Evolutionary conservation across 2,113 vertebrate genomes (phyloP).

Genomic region (Anoplopoma fimbria): DNA sequence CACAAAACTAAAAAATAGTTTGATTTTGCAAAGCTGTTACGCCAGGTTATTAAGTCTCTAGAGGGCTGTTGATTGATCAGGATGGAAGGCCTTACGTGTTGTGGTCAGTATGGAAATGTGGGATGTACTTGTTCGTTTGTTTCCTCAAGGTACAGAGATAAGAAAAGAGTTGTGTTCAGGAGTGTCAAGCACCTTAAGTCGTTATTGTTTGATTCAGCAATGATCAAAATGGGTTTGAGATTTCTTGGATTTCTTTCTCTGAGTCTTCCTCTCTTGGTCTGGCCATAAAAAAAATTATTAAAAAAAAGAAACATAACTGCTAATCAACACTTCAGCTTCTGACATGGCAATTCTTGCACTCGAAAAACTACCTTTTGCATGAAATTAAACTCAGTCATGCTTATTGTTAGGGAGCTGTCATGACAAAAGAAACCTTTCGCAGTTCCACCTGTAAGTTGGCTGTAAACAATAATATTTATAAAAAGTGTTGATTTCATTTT

Average conservation of each 20-base stretch:
- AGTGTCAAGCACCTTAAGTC: constrained; percentile 78
- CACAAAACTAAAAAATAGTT: constrained; percentile 52
- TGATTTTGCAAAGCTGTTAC: constrained; percentile 37
- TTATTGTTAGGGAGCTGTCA: constrained; percentile 66
- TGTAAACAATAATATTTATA: constrained; percentile 71
- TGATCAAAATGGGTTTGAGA: constrained; percentile 61
- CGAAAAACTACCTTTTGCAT: constrained; percentile 75
- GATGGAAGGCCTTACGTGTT: constrained; percentile 13
- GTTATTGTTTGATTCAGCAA: constrained; percentile 59
- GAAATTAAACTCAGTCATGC: constrained; percentile 72
- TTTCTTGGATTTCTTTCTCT: constrained; percentile 64
- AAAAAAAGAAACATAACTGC: constrained; percentile 25
- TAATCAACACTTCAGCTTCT: constrained; percentile 72
- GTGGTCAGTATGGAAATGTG: constrained; percentile 33
- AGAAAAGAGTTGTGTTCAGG: constrained; percentile 55
- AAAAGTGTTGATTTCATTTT: constrained; percentile 68
- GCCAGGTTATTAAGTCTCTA: constrained; percentile 35
- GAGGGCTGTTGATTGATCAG: constrained; percentile 49
- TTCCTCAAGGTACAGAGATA: constrained; percentile 63
- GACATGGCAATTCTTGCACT: constrained; percentile 70
- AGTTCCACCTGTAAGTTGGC: constrained; percentile 63
- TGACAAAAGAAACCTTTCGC: constrained; percentile 56
- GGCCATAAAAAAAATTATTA: constrained; percentile 37
- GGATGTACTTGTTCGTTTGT: constrained; percentile 58
- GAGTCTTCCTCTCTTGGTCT: constrained; percentile 70